phyloP scores from a whole-genome alignment of 35 echinoderm and acorn worm species.

The Hemicentrotus pulcherrimus region DNA sequence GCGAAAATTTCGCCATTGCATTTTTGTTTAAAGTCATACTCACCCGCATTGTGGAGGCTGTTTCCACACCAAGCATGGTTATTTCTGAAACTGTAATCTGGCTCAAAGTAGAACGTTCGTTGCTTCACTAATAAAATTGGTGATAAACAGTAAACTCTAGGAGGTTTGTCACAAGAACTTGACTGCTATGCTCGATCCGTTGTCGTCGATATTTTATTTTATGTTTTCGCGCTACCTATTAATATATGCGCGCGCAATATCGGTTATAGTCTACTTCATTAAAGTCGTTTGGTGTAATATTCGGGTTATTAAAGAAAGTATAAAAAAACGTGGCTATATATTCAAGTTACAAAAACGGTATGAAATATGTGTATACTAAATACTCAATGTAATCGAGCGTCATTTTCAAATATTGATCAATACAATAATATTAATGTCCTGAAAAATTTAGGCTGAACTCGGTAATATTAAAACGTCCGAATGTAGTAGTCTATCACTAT shows the following conservation, averaged over 20 bases:
- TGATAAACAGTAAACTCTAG: not conserved
- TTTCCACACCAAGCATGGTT: conserved; percentile 18
- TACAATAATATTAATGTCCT: too few species aligned
- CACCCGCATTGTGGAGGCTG: not conserved
- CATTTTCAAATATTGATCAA: too few species aligned
- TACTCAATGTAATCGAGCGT: too few species aligned
- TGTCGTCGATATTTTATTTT: not conserved
- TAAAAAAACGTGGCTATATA: too few species aligned
- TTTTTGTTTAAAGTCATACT: not conserved
- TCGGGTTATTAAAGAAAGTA: too few species aligned
- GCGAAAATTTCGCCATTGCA: not conserved
- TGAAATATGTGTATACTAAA: too few species aligned
- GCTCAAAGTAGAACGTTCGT: not conserved
- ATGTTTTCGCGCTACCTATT: not conserved
- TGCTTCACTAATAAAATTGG: not conserved
- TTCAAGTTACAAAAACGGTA: too few species aligned
- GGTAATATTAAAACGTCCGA: too few species aligned
- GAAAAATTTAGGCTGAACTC: too few species aligned
- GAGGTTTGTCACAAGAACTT: not conserved
- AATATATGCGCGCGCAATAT: not conserved
- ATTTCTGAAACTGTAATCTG: not conserved
- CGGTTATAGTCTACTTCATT: not conserved
- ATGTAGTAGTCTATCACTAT: too few species aligned
- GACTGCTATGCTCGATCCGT: not conserved
- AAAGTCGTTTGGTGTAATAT: too few species aligned